Conservation (phyloP, 1,140 invertebrate genomes). For the Thaumatotibia leucotreta region DNA sequence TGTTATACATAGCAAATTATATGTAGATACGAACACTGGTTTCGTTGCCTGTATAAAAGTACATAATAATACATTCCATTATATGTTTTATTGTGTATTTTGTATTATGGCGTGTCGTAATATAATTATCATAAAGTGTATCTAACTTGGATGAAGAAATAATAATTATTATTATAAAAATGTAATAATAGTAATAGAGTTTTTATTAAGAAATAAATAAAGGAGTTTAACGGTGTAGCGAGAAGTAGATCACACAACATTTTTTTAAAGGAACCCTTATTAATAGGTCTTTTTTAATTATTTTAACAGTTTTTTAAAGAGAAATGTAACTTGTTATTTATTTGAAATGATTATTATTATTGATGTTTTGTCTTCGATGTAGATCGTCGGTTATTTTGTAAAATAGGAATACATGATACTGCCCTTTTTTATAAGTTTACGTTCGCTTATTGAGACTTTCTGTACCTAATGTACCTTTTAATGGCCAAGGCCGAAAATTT, state of each 20-base stretch:
- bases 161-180: slow-evolving; percentile 66
- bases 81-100: slow-evolving; percentile 38
- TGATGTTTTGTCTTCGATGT: slow-evolving; percentile 67
- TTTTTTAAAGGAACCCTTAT: slow-evolving; percentile 55
- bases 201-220: slow-evolving; percentile 74
- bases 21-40: slow-evolving; percentile 40
- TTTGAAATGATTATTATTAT: slow-evolving; percentile 76
- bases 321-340: slow-evolving; percentile 74
- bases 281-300: slow-evolving; percentile 65
- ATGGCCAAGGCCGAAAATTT: background rate
- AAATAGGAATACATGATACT: slow-evolving; percentile 66
- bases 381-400: slow-evolving; percentile 66
- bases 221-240: slow-evolving; percentile 63
- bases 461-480: slow-evolving; percentile 11
- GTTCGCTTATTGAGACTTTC: slow-evolving; percentile 44
- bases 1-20: slow-evolving; percentile 31
- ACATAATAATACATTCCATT: slow-evolving; percentile 33
- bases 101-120: slow-evolving; percentile 41
- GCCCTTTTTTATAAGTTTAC: slow-evolving; percentile 57
- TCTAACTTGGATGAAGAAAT: slow-evolving; percentile 67
- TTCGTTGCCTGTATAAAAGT: slow-evolving; percentile 33
- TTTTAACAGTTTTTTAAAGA: slow-evolving; percentile 70
- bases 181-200: slow-evolving; percentile 74
- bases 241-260: slow-evolving; percentile 57
- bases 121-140: slow-evolving; percentile 64